Percentiles rank a stretch among this genome's conserved stretches.
Evolutionary conservation across 2,888 invertebrate species (phyloP).

Genomic region (Orthonevra nobilis): DNA sequence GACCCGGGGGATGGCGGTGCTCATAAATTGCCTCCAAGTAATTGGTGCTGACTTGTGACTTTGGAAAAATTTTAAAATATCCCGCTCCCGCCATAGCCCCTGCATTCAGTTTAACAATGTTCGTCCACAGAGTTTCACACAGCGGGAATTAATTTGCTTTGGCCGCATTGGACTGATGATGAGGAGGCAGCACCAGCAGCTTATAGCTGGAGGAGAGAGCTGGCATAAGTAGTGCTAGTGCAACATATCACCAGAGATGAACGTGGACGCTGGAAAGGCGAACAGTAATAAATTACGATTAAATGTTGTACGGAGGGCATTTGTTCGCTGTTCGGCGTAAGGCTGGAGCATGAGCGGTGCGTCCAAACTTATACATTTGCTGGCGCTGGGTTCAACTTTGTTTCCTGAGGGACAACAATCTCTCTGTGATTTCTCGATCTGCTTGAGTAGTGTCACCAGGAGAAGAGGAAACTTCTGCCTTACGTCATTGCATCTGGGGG

Average conservation of each 20-base stretch:
- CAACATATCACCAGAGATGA: conserved; percentile 18
- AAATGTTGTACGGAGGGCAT: conserved; percentile 43
- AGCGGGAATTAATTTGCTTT: conserved; percentile 55
- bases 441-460: conserved; percentile 38
- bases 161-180: conserved; percentile 44
- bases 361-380: conserved; percentile 47
- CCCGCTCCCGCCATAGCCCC: conserved; percentile 12
- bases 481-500: conserved; percentile 25
- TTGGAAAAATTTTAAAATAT: conserved; percentile 44
- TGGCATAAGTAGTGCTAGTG: conserved; percentile 44
- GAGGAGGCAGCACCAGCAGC: conserved; percentile 12
- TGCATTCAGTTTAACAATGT: neutral
- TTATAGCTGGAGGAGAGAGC: conserved; percentile 12
- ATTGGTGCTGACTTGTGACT: conserved; percentile 72
- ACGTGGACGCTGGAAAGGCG: conserved; percentile 40
- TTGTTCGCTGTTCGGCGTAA: conserved; percentile 39
- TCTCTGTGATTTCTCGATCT: conserved; percentile 41
- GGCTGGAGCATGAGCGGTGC: conserved; percentile 21
- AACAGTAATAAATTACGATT: conserved; percentile 68
- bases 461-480: conserved; percentile 51
- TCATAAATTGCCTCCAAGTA: conserved; percentile 72
- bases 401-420: conserved; percentile 14
- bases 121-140: conserved; percentile 14
- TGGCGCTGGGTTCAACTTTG: too few relatives aligned
- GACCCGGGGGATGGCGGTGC: conserved; percentile 72